Conservation (phyloP, 2,113 vertebrate genomes). For the Coracopsis vasa region DNA sequence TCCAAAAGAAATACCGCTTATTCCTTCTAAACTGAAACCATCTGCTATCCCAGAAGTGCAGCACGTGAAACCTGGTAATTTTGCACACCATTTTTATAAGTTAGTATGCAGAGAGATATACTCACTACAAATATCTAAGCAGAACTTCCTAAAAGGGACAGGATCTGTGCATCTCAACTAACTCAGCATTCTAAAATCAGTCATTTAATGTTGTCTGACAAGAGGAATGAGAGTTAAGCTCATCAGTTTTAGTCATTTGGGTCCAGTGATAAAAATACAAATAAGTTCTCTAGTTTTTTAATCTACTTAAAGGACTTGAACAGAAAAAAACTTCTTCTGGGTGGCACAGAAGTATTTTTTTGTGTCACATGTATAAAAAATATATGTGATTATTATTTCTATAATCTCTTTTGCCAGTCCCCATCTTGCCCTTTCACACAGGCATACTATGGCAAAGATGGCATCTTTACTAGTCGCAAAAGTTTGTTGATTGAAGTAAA, state of each 20-base stretch:
- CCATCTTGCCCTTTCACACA: background rate
- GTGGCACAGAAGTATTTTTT: background rate
- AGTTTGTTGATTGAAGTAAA: background rate
- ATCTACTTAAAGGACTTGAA: background rate
- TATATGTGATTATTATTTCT: background rate
- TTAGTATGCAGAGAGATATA: background rate
- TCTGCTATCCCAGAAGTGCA: constrained; percentile 60
- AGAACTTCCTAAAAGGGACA: background rate
- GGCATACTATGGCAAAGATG: background rate
- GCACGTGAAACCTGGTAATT: constrained; percentile 73
- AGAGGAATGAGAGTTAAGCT: background rate
- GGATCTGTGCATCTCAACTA: background rate
- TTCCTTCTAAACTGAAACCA: constrained; percentile 66
- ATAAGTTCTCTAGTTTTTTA: background rate
- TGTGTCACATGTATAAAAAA: background rate
- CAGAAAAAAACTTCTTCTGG: background rate
- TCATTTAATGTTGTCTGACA: background rate
- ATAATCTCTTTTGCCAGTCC: background rate
- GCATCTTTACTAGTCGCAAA: background rate
- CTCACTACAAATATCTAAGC: background rate
- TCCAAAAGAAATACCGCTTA: constrained; percentile 65
- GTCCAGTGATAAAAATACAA: background rate
- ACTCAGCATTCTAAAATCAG: background rate
- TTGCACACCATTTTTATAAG: constrained; percentile 13
- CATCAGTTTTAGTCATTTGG: background rate